Conservation (phyloP, 2,888 invertebrate species). For the Cephus pulcher region DNA sequence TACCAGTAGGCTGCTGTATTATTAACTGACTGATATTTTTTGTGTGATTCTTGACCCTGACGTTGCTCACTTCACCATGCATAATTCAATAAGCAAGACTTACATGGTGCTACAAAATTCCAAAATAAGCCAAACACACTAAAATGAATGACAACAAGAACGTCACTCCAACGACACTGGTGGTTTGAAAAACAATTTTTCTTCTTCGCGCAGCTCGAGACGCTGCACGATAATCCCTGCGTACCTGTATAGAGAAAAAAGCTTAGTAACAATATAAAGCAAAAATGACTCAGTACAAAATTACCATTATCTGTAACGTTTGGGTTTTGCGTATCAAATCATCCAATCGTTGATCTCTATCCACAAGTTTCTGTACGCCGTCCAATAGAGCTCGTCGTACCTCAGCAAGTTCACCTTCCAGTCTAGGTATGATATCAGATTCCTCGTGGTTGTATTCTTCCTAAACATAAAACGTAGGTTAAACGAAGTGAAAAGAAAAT, state of each 20-base stretch:
- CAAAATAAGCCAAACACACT: slow-evolving; percentile 28
- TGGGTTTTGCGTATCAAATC: slow-evolving; percentile 50
- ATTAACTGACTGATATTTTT: neutral
- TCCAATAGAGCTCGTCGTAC: slow-evolving; percentile 47
- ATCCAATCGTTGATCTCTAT: slow-evolving; percentile 51
- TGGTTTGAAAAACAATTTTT: slow-evolving; percentile 26
- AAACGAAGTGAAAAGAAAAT: neutral
- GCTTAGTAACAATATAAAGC: neutral
- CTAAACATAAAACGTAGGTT: slow-evolving; percentile 26
- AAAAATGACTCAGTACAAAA: neutral
- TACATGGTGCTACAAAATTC: slow-evolving; percentile 24
- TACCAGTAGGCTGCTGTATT: neutral
- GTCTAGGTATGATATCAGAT: slow-evolving; percentile 26
- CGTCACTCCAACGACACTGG: slow-evolving; percentile 19
- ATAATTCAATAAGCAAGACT: neutral
- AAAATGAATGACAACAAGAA: slow-evolving; percentile 31
- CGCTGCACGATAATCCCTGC: slow-evolving; percentile 39
- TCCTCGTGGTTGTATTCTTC: slow-evolving; percentile 39
- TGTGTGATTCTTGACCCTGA: neutral
- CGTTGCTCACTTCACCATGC: neutral
- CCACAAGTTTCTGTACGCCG: slow-evolving; percentile 47
- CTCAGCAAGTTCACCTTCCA: slow-evolving; percentile 43
- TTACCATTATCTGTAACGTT: slow-evolving; percentile 49
- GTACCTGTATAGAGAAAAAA: slow-evolving; percentile 29
- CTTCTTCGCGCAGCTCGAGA: slow-evolving; percentile 28